Evolutionary conservation across 2,888 invertebrate genomes (phyloP).

Genomic region (Tricholauxania praeusta): DNA sequence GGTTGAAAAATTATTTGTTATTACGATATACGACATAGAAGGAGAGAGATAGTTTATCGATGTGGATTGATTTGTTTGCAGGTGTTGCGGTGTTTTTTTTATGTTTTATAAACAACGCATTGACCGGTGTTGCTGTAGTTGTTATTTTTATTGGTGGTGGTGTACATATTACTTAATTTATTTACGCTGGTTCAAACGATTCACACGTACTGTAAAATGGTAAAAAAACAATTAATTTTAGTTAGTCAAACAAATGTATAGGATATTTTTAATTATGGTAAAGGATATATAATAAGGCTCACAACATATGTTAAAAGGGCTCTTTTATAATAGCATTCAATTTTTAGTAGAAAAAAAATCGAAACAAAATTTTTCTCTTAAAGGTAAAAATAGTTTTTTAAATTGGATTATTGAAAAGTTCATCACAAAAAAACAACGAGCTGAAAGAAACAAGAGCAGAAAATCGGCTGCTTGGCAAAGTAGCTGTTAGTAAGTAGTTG

Average conservation of each 20-base stretch:
- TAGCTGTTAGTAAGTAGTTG: background rate
- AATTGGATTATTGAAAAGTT: background rate
- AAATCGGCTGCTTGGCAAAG: background rate
- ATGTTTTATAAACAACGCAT: slow-evolving; percentile 39
- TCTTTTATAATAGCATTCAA: slow-evolving; percentile 17
- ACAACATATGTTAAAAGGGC: slow-evolving; percentile 18
- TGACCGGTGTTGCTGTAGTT: slow-evolving; percentile 38
- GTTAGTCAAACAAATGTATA: background rate
- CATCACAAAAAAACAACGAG: slow-evolving; percentile 16
- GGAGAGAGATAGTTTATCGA: slow-evolving; percentile 42
- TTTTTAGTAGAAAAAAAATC: slow-evolving; percentile 17
- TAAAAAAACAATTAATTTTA: background rate
- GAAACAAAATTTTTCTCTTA: background rate
- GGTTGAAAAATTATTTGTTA: background rate
- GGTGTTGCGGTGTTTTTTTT: slow-evolving; percentile 26
- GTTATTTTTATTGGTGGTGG: slow-evolving; percentile 49
- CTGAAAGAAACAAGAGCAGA: background rate
- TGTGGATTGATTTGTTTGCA: slow-evolving; percentile 33
- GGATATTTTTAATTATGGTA: slow-evolving; percentile 3
- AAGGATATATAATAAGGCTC: slow-evolving; percentile 1
- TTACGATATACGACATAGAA: background rate
- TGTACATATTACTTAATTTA: slow-evolving; percentile 55
- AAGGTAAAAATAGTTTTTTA: slow-evolving; percentile 8
- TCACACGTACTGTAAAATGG: slow-evolving; percentile 87
- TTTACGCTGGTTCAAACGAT: slow-evolving; percentile 84